Conservation (phyloP, 2,113 vertebrate genomes). For the Rissa tridactyla region DNA sequence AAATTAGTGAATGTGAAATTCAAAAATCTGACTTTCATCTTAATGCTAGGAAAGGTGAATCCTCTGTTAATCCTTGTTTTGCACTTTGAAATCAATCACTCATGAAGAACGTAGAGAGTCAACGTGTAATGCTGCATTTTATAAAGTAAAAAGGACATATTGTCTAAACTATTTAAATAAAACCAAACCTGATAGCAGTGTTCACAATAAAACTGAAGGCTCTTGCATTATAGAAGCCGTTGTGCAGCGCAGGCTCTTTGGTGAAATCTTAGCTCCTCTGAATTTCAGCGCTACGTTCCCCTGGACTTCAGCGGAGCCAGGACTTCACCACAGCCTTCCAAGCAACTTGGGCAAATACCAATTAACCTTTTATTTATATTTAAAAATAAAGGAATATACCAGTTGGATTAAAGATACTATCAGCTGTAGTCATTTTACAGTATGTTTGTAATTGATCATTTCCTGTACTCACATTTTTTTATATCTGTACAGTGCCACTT, state of each 20-base stretch:
- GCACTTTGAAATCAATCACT: slow-evolving; percentile 74
- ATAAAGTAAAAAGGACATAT: slow-evolving; percentile 59
- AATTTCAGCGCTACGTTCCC: neutral
- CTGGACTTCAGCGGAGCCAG: neutral
- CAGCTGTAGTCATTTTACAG: slow-evolving; percentile 77
- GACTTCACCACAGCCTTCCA: slow-evolving; percentile 30
- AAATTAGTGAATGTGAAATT: slow-evolving; percentile 46
- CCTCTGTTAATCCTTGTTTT: slow-evolving; percentile 72
- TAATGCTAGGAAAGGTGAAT: slow-evolving; percentile 58
- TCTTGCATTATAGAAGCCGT: neutral
- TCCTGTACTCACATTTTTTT: slow-evolving; percentile 79
- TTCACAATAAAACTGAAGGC: slow-evolving; percentile 48
- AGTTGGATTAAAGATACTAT: slow-evolving; percentile 64
- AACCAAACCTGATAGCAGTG: slow-evolving; percentile 32
- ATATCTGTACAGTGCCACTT: slow-evolving; percentile 82
- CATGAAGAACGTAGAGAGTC: slow-evolving; percentile 46
- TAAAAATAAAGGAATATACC: neutral
- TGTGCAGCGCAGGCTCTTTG: neutral
- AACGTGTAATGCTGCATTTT: slow-evolving; percentile 76
- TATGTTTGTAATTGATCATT: slow-evolving; percentile 77
- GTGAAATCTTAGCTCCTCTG: slow-evolving; percentile 25
- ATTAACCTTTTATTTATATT: slow-evolving; percentile 62
- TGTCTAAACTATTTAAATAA: slow-evolving; percentile 49
- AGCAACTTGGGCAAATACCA: slow-evolving; percentile 45
- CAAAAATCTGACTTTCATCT: slow-evolving; percentile 58